Evolutionary conservation across 2,888 invertebrate genomes (phyloP).

Genomic region (Ceriagrion tenellum): DNA sequence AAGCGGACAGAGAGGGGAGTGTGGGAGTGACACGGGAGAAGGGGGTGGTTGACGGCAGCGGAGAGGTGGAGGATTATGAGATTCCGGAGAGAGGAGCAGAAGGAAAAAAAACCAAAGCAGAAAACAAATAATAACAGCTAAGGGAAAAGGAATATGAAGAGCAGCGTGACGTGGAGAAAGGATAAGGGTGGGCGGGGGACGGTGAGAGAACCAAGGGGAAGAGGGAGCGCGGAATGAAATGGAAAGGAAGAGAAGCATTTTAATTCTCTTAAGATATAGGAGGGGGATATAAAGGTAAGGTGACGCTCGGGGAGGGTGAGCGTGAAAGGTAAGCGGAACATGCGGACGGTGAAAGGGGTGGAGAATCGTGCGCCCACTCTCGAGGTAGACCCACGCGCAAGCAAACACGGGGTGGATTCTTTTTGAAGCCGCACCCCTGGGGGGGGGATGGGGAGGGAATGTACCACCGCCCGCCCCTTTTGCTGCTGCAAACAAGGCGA

Average conservation of each 20-base stretch:
- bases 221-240: background rate
- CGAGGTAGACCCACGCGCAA: background rate
- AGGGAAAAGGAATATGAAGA: background rate
- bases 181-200: background rate
- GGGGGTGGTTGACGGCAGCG: background rate
- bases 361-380: background rate
- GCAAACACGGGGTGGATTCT: background rate
- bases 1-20: background rate
- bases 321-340: background rate
- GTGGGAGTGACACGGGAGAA: background rate
- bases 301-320: background rate
- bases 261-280: slow-evolving; percentile 40
- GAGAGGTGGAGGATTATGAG: background rate
- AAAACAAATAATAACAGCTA: slow-evolving; percentile 14
- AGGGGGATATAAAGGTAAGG: background rate
- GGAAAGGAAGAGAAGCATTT: slow-evolving; percentile 37
- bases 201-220: background rate
- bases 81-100: background rate
- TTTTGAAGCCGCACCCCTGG: background rate
- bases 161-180: background rate
- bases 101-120: background rate
- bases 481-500: slow-evolving; percentile 5
- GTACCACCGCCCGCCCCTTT: no score
- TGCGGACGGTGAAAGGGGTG: background rate
- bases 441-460: background rate